Conservation (phyloP, 2,888 invertebrate species). For the Diachrysia chrysitis region DNA sequence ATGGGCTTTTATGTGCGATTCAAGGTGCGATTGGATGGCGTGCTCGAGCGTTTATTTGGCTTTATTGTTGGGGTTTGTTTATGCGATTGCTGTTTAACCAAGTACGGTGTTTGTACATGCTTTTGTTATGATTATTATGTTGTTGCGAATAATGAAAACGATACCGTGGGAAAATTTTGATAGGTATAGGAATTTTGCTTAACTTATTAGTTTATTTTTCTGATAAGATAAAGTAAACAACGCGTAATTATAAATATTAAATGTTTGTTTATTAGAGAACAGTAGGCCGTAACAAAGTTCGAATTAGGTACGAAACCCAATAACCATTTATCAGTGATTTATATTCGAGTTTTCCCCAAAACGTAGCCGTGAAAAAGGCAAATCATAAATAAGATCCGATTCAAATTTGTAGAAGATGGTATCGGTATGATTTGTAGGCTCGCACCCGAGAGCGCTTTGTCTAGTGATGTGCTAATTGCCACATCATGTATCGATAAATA, state of each 20-base stretch:
- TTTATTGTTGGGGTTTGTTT: constrained; percentile 90
- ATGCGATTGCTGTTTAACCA: constrained; percentile 89
- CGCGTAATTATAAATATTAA: constrained; percentile 45
- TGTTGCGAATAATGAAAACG: constrained; percentile 82
- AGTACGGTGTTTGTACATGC: constrained; percentile 87
- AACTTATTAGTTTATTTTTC: constrained; percentile 60
- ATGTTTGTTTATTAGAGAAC: constrained; percentile 61
- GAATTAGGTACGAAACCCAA: constrained; percentile 82
- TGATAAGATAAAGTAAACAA: constrained; percentile 60
- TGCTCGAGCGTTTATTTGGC: constrained; percentile 89
- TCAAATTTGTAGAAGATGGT: constrained; percentile 90
- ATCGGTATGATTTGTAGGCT: constrained; percentile 89
- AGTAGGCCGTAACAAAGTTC: constrained; percentile 72
- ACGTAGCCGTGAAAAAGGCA: constrained; percentile 89
- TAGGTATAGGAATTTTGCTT: constrained; percentile 54
- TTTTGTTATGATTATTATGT: constrained; percentile 88
- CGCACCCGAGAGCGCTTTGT: constrained; percentile 86
- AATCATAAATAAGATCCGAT: constrained; percentile 90
- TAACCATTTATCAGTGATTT: constrained; percentile 87
- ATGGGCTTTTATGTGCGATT: constrained; percentile 89
- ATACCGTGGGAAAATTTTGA: constrained; percentile 75
- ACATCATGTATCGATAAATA: constrained; percentile 79
- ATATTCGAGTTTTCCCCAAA: constrained; percentile 87
- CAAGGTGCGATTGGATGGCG: constrained; percentile 90
- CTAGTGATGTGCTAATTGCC: constrained; percentile 88